phyloP scores from a whole-genome alignment of 64 coral and sea anemone species.

The Hydrozoanthus tunicans region DNA sequence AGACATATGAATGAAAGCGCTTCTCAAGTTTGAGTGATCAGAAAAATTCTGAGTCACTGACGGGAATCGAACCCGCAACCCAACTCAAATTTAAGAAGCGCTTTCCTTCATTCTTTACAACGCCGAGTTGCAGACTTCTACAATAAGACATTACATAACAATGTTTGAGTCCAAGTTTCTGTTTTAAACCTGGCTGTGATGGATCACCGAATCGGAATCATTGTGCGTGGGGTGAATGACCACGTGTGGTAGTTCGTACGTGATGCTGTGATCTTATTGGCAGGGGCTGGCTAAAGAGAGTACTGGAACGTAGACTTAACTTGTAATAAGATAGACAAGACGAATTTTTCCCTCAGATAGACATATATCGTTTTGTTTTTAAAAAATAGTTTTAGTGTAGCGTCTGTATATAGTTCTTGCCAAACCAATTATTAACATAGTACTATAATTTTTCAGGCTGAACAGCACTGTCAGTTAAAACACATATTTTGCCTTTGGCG shows the following conservation, averaged over 20 bases:
- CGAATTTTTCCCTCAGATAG: too few relatives aligned
- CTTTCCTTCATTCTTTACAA: too few relatives aligned
- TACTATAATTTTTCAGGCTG: conserved; percentile 36
- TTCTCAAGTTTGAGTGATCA: too few relatives aligned
- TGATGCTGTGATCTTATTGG: too few relatives aligned
- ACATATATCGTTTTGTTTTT: too few relatives aligned
- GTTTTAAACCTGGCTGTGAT: not conserved
- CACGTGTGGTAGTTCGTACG: not conserved
- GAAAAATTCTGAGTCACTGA: too few relatives aligned
- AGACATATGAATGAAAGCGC: not conserved
- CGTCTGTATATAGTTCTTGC: not conserved
- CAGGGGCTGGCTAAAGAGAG: too few relatives aligned
- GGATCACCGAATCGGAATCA: not conserved
- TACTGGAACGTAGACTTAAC: too few relatives aligned
- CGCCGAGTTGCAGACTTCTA: not conserved
- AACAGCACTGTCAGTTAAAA: conserved; percentile 72
- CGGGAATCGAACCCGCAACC: too few relatives aligned
- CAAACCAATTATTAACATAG: not conserved
- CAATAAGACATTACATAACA: not conserved
- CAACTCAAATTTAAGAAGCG: too few relatives aligned
- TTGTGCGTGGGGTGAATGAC: not conserved
- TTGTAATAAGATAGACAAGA: too few relatives aligned
- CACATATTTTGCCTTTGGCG: conserved; percentile 74
- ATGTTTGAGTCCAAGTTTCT: not conserved
- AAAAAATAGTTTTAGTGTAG: not conserved